Evolutionary conservation across 2,113 vertebrate genomes (phyloP).

Genomic region (Scopus umbretta): DNA sequence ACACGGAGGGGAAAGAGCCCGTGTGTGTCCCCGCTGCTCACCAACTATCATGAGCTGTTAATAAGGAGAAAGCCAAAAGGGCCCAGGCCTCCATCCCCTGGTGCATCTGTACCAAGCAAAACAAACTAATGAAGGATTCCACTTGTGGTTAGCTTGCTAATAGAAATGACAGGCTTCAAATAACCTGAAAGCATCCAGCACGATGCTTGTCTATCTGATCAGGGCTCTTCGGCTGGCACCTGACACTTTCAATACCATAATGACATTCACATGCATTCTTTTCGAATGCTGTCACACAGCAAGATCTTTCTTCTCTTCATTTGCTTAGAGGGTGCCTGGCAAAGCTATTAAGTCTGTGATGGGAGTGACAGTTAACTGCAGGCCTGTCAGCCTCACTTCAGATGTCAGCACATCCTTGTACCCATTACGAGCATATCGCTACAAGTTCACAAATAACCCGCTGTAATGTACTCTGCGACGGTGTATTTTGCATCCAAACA

Average conservation of each 20-base stretch:
- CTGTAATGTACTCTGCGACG: constrained; percentile 24
- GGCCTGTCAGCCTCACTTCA: constrained; percentile 76
- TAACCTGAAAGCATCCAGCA: constrained; percentile 75
- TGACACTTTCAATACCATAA: constrained; percentile 78
- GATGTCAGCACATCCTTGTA: constrained; percentile 79
- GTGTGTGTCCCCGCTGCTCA: constrained; percentile 62
- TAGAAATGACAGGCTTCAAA: constrained; percentile 83
- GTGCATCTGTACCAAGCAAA: constrained; percentile 63
- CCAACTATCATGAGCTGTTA: constrained; percentile 91
- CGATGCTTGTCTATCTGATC: constrained; percentile 78
- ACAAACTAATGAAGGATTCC: constrained; percentile 79
- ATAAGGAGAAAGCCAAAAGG: constrained; percentile 85
- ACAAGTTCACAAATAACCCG: constrained; percentile 61
- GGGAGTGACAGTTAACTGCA: constrained; percentile 79
- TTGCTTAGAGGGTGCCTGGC: constrained; percentile 78
- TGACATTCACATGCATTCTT: constrained; percentile 78
- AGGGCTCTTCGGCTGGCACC: constrained; percentile 77
- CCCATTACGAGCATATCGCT: constrained; percentile 72
- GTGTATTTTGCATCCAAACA: constrained; percentile 27
- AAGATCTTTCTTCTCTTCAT: constrained; percentile 75
- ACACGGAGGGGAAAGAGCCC: constrained; percentile 65
- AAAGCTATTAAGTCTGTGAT: constrained; percentile 82
- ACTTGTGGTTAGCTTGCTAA: constrained; percentile 75
- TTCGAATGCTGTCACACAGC: constrained; percentile 76
- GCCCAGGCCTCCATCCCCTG: constrained; percentile 68